Conservation (phyloP, 1,140 invertebrate genomes). For the Leptonema lineaticorne region DNA sequence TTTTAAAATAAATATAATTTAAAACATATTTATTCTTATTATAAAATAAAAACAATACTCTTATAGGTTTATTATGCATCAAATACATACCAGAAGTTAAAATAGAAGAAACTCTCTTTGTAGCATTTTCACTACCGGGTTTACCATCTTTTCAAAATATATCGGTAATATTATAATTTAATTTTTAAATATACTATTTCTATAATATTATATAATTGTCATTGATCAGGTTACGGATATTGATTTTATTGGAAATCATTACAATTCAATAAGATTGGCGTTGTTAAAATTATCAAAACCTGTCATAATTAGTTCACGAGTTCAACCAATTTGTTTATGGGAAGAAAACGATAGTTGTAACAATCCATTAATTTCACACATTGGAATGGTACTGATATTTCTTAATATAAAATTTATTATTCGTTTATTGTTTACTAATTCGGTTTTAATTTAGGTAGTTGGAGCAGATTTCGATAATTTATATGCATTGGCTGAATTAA, state of each 20-base stretch:
- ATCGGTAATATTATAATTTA: conserved; percentile 14
- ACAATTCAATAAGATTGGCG: conserved; percentile 20
- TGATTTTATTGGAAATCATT: conserved; percentile 17
- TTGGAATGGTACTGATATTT: conserved; percentile 28
- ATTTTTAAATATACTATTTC: background rate
- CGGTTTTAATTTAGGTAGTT: background rate
- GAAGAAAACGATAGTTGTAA: conserved; percentile 26
- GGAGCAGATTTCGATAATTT: conserved; percentile 1
- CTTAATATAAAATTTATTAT: background rate
- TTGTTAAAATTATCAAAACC: conserved; percentile 28
- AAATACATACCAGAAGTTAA: conserved; percentile 13
- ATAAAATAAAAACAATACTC: background rate
- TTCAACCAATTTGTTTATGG: conserved; percentile 36
- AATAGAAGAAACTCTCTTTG: conserved; percentile 23
- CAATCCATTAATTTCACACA: conserved; percentile 13
- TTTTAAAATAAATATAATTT: too few relatives aligned
- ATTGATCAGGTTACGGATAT: conserved; percentile 21
- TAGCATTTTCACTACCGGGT: conserved; percentile 32
- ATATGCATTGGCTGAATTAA: background rate
- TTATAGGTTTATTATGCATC: conserved; percentile 8
- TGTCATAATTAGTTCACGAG: conserved; percentile 16
- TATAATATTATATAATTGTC: too few relatives aligned
- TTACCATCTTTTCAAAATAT: conserved; percentile 32
- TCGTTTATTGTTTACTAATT: background rate
- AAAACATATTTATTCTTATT: background rate